Evolutionary conservation across 2,888 invertebrate genomes (phyloP), one percentile per base, ranked within the genome.

Genomic region (Scaptodrosophila latifasciaeformis): DNA sequence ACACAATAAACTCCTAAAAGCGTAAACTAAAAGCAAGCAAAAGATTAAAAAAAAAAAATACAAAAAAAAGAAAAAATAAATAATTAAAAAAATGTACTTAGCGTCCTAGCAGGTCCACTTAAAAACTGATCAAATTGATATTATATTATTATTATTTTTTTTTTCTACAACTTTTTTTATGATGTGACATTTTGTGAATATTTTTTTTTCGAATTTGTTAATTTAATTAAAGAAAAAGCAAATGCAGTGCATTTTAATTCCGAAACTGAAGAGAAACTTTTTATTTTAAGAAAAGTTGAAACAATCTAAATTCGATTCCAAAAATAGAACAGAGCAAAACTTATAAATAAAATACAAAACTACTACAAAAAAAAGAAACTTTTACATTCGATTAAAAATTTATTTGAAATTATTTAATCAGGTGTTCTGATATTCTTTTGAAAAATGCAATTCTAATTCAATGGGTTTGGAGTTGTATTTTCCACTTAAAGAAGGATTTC

Each of bases 321-420:
- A 55, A 57, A 66, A 72, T 72, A 72, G 62, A 46, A 45, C 61
- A 62, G 77, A 66, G 61, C 67, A 58, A 66, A 72, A 72, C 72
- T 55, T 62, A 76, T 76, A 50, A 79, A 76, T 72, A 75, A 77
- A 74, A 74, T 70, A 77, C 61, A 74, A 77, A n/a, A 59, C 62
- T 62, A 65, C 57, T 62, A 45, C 27, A 27, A 5, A 27, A 27
- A 27, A 27, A 27, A 27, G 5, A 27, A 5, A 27, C 27, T 27
- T 27, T 27, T 27, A 27, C 5, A 9, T 9, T 9, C 5, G 5
- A 6, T 27, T 27, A 5, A 27, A 9, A 27, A 27, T 27, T 27
- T 27, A 27, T 27, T 27, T 27, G 27, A 6, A 6, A 6, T 27
- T 27, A 27, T 6, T 27, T 27, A 6, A 27, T 27, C 9, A n/a